Evolutionary conservation across 2,888 invertebrate species (phyloP).

Genomic region (Cryptocephalus primarius): DNA sequence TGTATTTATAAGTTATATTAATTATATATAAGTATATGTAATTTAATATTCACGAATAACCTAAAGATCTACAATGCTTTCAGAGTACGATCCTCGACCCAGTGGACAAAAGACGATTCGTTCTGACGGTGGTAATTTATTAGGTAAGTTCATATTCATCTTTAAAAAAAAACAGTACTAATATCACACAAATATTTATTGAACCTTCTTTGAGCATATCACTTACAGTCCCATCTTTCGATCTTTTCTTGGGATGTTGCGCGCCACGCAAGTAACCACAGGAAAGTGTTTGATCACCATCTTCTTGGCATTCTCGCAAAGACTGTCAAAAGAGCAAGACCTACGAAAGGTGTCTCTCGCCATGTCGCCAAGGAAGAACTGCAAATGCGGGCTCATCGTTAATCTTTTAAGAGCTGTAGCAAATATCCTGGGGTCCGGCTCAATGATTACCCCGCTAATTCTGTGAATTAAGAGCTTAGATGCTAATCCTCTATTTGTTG

Average conservation of each 20-base stretch:
- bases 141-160: no score
- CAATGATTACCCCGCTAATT: conserved; percentile 29
- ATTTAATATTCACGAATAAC: no score
- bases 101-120: no score
- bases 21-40: no score
- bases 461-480: conserved; percentile 24
- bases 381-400: conserved; percentile 26
- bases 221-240: background rate
- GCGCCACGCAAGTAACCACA: background rate
- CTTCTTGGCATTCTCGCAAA: conserved; percentile 15
- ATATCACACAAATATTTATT: no score
- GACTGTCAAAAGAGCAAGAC: conserved; percentile 24
- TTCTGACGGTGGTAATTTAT: no score
- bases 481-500: conserved; percentile 28
- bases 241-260: background rate
- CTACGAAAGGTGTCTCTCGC: conserved; percentile 25
- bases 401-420: conserved; percentile 29
- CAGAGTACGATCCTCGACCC: no score
- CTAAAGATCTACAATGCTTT: no score
- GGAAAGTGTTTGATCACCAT: conserved; percentile 6
- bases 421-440: conserved; percentile 25
- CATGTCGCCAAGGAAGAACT: conserved; percentile 30
- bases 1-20: no score
- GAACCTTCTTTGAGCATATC: background rate
- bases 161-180: no score